These are phyloP conservation scores for Myanophis thanlyinensis DNA, from an alignment of 2,113 vertebrate genomes.

Conservation along the genomic window DNA sequence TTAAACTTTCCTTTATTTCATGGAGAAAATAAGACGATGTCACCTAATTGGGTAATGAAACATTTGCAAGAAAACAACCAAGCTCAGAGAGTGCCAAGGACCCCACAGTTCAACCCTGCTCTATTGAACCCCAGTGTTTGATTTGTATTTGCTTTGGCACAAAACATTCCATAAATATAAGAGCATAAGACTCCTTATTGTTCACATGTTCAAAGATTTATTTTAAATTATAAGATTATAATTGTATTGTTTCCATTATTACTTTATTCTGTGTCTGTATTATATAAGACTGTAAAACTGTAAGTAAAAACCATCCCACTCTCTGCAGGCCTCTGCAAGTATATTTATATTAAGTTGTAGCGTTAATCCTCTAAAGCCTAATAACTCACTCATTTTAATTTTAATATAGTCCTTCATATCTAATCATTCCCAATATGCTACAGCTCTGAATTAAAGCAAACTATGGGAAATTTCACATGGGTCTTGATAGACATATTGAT, in stretches of 20 bases:
- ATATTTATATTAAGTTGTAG: not conserved
- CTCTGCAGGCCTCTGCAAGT: not conserved
- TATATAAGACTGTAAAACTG: not conserved
- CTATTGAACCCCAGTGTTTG: not conserved
- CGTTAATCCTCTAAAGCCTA: not conserved
- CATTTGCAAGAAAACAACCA: not conserved
- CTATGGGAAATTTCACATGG: not conserved
- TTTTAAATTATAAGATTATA: not conserved
- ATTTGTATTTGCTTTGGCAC: not conserved
- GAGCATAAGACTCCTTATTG: not conserved
- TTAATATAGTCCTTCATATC: not conserved
- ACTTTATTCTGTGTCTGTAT: not conserved
- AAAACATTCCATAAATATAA: not conserved
- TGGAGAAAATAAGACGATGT: not conserved
- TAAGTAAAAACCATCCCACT: not conserved
- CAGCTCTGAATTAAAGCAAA: not conserved
- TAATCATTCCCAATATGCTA: not conserved
- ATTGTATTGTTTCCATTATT: not conserved
- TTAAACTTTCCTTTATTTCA: not conserved
- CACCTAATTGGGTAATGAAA: not conserved
- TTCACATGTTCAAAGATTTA: not conserved
- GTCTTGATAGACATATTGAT: not conserved
- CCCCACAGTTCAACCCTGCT: no score
- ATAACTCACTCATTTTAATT: not conserved
- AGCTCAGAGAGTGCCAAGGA: not conserved